A percentile compares a stretch with the other conserved stretches of the same genome.
Conservation (phyloP, 1,140 invertebrate species). For the Calephelis virginiensis region DNA sequence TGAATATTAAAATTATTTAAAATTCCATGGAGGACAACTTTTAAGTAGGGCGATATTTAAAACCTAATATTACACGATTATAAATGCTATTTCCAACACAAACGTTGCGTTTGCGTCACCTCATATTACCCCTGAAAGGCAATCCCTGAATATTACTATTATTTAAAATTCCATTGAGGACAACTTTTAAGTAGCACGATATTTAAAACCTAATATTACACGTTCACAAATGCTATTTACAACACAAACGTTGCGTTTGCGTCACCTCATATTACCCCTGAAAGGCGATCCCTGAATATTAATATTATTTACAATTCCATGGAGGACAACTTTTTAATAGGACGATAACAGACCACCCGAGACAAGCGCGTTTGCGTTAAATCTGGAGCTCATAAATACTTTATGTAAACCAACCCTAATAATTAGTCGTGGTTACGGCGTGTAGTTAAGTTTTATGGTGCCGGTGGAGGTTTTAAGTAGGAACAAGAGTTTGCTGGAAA, state of each 20-base stretch:
- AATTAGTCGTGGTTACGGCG: conserved; percentile 75
- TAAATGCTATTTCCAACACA: neutral
- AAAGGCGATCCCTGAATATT: neutral
- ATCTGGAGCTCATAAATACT: conserved; percentile 75
- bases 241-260: neutral
- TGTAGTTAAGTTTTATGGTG: conserved; percentile 74
- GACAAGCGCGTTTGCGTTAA: conserved; percentile 61
- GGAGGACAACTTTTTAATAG: conserved; percentile 75
- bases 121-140: neutral
- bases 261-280: neutral
- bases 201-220: conserved; percentile 17
- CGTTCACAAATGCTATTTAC: neutral
- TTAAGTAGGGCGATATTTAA: no score
- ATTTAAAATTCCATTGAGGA: conserved; percentile 67
- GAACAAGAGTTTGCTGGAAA: conserved; percentile 55
- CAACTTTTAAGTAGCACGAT: conserved; percentile 75
- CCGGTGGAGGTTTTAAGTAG: conserved; percentile 54
- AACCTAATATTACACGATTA: no score
- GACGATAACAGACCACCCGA: conserved; percentile 74
- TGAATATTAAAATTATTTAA: no score
- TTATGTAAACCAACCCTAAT: conserved; percentile 77
- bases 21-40: no score
- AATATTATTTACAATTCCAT: conserved; percentile 63
- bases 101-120: neutral
- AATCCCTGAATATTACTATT: conserved; percentile 31